A percentile compares a stretch with the other conserved stretches of the same genome.
phyloP scores from a whole-genome alignment of 2,113 vertebrate genomes.

The Puma concolor region DNA sequence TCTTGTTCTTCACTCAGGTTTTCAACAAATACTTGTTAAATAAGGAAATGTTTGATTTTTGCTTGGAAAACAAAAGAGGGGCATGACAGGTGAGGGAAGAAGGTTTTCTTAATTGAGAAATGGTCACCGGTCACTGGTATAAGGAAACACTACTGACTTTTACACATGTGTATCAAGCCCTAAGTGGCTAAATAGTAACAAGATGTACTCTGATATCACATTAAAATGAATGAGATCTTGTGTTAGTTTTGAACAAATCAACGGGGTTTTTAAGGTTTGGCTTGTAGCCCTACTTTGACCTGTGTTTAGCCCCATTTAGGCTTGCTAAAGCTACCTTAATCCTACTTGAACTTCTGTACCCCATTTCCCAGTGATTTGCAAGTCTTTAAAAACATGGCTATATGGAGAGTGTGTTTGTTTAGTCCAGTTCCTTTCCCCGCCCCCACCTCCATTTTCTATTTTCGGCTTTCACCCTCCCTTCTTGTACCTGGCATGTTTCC shows the following conservation, averaged over 20 bases:
- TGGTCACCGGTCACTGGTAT: background rate
- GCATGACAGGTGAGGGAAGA: background rate
- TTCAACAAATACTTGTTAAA: conserved; percentile 4
- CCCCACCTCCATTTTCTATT: conserved; percentile 57
- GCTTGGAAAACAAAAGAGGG: conserved; percentile 11
- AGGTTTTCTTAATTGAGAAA: background rate
- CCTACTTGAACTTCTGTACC: conserved; percentile 61
- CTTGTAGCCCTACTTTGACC: background rate
- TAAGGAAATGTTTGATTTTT: background rate
- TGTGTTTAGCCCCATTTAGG: conserved; percentile 7
- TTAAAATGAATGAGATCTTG: conserved; percentile 42
- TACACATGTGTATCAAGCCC: background rate
- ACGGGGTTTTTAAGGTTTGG: background rate
- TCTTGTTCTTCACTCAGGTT: background rate
- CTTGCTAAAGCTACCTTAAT: conserved; percentile 54
- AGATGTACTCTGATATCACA: background rate
- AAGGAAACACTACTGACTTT: background rate
- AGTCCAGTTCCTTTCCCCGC: conserved; percentile 44
- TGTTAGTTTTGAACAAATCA: conserved; percentile 21
- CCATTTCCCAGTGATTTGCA: conserved; percentile 46
- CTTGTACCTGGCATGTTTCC: conserved; percentile 76
- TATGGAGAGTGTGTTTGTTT: conserved; percentile 37
- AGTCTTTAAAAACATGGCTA: conserved; percentile 37
- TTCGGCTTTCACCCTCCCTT: conserved; percentile 51
- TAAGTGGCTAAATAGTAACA: background rate